Evolutionary conservation across 1,140 invertebrate species (phyloP).

Genomic region (Aphis craccivora): DNA sequence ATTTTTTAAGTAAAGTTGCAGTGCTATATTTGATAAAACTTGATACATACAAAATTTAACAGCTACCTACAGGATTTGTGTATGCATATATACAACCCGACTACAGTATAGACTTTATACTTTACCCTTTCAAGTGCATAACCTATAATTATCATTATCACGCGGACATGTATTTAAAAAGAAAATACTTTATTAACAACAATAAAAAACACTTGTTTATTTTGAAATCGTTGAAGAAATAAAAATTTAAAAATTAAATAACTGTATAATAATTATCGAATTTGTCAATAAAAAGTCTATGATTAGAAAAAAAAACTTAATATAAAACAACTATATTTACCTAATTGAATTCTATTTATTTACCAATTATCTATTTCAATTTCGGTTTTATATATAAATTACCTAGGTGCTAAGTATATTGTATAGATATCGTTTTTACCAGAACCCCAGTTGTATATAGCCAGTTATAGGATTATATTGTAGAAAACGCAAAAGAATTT

Average conservation of each 20-base stretch:
- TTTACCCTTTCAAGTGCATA: slow-evolving; percentile 32
- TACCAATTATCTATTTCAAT: not conserved
- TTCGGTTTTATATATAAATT: not conserved
- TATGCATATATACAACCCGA: not conserved
- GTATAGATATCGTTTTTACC: not conserved
- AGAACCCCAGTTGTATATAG: not conserved
- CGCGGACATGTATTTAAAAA: not conserved
- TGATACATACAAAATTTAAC: not conserved
- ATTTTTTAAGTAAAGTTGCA: slow-evolving; percentile 21
- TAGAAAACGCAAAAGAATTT: not conserved
- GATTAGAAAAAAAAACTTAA: not conserved
- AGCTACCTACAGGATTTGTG: not conserved
- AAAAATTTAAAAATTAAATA: not conserved
- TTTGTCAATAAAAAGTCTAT: not conserved
- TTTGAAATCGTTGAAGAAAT: not conserved
- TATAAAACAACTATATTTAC: not conserved
- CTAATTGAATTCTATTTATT: not conserved
- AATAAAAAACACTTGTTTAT: not conserved
- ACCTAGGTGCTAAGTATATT: too few relatives aligned
- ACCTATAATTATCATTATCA: slow-evolving; percentile 47
- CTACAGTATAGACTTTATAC: not conserved
- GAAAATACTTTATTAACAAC: not conserved
- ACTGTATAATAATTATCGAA: not conserved
- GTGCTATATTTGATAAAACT: slow-evolving; percentile 18
- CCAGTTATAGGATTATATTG: not conserved